Base-by-base conservation (phyloP, 2,113 vertebrate species). In the Bubo blakistoni region DNA sequence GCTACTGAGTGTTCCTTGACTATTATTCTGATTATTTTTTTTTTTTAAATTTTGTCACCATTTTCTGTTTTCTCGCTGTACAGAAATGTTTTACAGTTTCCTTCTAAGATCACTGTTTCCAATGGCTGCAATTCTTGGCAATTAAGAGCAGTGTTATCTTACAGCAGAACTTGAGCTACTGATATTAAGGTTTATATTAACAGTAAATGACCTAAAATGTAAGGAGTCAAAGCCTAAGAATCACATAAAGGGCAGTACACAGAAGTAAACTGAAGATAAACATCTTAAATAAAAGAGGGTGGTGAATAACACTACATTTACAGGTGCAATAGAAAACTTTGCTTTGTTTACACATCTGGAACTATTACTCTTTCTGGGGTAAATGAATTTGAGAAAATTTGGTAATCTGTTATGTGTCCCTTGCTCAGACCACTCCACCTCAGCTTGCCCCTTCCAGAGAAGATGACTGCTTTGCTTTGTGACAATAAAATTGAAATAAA, bases 21-120 rank as follows among this genome's bases (percentile, higher is more conserved):
- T 42, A 12, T 71, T 59, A 38, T 13, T 82, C 42, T 44, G 42
- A 18, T 21, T 25, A 16, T 30, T 65, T 24, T 16, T 67, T 73
- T 40, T 24, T 6, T 0, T 36, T 34, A 6, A 17, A 36, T 22
- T 51, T 16, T 40, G 7, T 34, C 22, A 51, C 8, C 0, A n/a
- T 62, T 84, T 81, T n/a, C 11, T 67, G 13, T 1, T 78, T 89
- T 85, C 36, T 66, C 1, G 2, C 16, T 29, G 30, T 40, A 54
- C 22, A 27, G 16, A 6, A 38, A 55, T 13, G 18, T 36, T 81
- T 59, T 54, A 32, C 7, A n/a, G 7, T 46, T 79, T 78, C 34
- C 44, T 74, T 79, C 44, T 44, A 69, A 63, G 54, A 34, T 10
- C 25, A 77, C 15, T 40, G 11, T 52, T 76, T 46, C 34, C 44